Evolutionary conservation across 2,888 invertebrate genomes (phyloP).

Genomic region (Calameuta filiformis): DNA sequence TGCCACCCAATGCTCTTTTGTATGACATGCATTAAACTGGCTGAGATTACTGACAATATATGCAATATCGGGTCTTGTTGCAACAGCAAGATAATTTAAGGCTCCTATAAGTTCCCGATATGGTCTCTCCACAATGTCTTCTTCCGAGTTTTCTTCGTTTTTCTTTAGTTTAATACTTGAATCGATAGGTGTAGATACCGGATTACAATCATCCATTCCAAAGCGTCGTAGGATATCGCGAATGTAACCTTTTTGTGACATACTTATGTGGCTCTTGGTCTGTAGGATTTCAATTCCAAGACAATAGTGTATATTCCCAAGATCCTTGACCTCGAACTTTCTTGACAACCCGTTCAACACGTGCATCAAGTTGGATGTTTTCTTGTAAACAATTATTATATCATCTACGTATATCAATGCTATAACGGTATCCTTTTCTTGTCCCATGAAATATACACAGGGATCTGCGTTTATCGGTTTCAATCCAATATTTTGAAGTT

Average conservation of each 20-base stretch:
- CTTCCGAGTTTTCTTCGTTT: neutral
- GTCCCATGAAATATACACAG: constrained; percentile 23
- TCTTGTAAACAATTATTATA: constrained; percentile 27
- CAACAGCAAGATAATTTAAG: too few species aligned
- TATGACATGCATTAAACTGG: constrained; percentile 10
- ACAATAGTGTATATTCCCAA: constrained; percentile 33
- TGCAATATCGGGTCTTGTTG: too few species aligned
- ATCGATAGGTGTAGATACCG: constrained; percentile 37
- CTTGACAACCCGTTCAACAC: too few species aligned
- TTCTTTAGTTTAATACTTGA: constrained; percentile 19
- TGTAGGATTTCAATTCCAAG: constrained; percentile 38
- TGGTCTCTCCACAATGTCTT: neutral
- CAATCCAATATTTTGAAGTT: constrained; percentile 16
- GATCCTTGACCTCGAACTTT: constrained; percentile 35
- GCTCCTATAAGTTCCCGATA: neutral
- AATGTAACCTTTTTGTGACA: constrained; percentile 37
- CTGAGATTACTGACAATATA: constrained; percentile 15
- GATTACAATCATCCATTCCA: constrained; percentile 41
- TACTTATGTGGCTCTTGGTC: constrained; percentile 9
- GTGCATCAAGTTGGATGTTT: neutral
- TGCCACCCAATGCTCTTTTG: constrained; percentile 8
- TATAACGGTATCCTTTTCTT: constrained; percentile 17
- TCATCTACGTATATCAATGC: constrained; percentile 35
- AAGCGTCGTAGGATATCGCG: constrained; percentile 38
- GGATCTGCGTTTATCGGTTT: constrained; percentile 19